These are phyloP conservation scores for Melolontha melolontha DNA, from an alignment of 2,888 invertebrate genomes.

Conservation along the genomic window DNA sequence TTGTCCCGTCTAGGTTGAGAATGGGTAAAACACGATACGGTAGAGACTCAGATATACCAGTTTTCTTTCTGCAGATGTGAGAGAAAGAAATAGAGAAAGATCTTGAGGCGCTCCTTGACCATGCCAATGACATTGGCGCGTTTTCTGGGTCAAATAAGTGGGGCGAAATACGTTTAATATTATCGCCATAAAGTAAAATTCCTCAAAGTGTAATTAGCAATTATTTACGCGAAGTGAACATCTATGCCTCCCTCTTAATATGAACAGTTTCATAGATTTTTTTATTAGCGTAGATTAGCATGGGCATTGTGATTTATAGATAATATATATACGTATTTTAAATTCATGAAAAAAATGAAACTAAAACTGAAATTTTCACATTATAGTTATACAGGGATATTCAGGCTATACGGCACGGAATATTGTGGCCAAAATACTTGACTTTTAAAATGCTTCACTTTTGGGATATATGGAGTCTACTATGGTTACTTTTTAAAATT, in stretches of 20 bases:
- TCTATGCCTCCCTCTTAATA: conserved; percentile 16
- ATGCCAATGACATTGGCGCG: conserved; percentile 60
- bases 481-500: too few species aligned
- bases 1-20: neutral
- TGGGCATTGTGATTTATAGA: neutral
- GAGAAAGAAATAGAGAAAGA: conserved; percentile 27
- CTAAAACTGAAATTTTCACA: too few species aligned
- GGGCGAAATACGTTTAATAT: conserved; percentile 55
- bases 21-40: neutral
- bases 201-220: conserved; percentile 43
- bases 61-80: conserved; percentile 22
- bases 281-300: neutral
- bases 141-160: conserved; percentile 58
- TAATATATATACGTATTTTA: too few species aligned
- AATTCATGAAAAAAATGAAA: too few species aligned
- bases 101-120: conserved; percentile 47
- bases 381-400: too few species aligned
- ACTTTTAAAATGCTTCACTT: too few species aligned
- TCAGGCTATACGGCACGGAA: too few species aligned
- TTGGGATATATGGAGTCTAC: too few species aligned
- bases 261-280: conserved; percentile 6
- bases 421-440: too few species aligned
- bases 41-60: conserved; percentile 20
- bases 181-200: conserved; percentile 38
- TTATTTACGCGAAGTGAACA: conserved; percentile 37